Percentiles rank a stretch among this genome's conserved stretches.
These are phyloP conservation scores for Datnioides undecimradiatus DNA, from an alignment of 2,113 vertebrate genomes.

Conservation along the genomic window DNA sequence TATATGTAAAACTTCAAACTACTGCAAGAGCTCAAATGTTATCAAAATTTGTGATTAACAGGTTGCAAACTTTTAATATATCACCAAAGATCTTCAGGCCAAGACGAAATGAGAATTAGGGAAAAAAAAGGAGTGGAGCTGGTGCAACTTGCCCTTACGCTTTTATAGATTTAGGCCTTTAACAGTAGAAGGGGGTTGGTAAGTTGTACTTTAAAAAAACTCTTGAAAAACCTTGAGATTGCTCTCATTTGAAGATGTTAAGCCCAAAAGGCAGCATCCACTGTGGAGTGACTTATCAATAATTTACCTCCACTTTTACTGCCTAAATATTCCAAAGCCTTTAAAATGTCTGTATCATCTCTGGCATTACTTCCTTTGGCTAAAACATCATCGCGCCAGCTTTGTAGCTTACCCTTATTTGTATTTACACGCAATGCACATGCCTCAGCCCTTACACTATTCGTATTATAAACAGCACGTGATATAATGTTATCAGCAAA, in stretches of 20 bases:
- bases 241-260: neutral
- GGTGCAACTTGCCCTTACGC: neutral
- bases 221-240: constrained; percentile 9
- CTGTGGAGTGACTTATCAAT: neutral
- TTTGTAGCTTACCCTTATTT: neutral
- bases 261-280: neutral
- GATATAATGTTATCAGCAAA: neutral
- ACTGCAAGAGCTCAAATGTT: neutral
- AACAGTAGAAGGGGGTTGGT: neutral
- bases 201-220: neutral
- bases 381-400: neutral
- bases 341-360: neutral
- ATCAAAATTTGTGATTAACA: neutral
- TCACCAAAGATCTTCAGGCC: neutral
- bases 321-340: neutral
- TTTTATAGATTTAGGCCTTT: neutral
- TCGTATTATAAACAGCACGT: neutral
- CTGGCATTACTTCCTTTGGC: neutral
- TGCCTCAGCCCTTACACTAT: neutral
- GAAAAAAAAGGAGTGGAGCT: neutral
- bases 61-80: neutral
- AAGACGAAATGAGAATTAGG: neutral
- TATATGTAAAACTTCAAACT: neutral
- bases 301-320: neutral
- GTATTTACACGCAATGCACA: neutral